phyloP scores from a whole-genome alignment of 1,140 invertebrate genomes.

The silkworm (Bombyx mori) region ASM3026992v2 NC_085119.1:13085001-13085500 shows the following conservation, averaged over 20 bases:
- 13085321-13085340: neutral
- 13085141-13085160: slow-evolving; percentile 29
- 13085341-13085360: neutral
- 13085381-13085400: too few relatives aligned
- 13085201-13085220: slow-evolving; percentile 14
- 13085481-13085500: too few relatives aligned
- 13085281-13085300: neutral
- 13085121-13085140: slow-evolving; percentile 38
- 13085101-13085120: slow-evolving; percentile 28
- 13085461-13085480: too few relatives aligned
- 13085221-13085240: slow-evolving; percentile 8
- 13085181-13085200: slow-evolving; percentile 21
- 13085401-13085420: too few relatives aligned
- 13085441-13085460: too few relatives aligned
- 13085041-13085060: neutral
- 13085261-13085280: slow-evolving; percentile 5
- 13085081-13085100: slow-evolving; percentile 14
- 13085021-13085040: neutral
- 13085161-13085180: slow-evolving; percentile 9
- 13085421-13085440: too few relatives aligned
- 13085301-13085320: neutral
- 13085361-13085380: too few relatives aligned
- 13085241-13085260: slow-evolving; percentile 13
- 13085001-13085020: neutral
- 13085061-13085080: slow-evolving; percentile 5